Percentiles rank a stretch among this genome's conserved stretches.
Evolutionary conservation across 2,797 vertebrate species (phyloP).

Genomic region (Pogoniulus pusillus): DNA sequence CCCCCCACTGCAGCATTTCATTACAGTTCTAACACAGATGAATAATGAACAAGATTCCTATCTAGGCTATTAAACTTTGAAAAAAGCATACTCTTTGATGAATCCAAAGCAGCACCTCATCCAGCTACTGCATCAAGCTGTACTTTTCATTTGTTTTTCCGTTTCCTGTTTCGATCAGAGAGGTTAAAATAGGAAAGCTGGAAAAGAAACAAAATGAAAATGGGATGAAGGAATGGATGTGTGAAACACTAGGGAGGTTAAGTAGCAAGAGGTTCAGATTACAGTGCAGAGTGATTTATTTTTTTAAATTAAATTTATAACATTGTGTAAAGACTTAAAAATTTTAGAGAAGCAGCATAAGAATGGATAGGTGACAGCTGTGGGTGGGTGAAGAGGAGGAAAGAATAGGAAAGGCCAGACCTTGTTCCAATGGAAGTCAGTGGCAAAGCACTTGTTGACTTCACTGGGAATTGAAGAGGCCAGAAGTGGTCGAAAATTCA

Average conservation of each 20-base stretch:
- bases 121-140: constrained; percentile 49
- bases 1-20: constrained; percentile 18
- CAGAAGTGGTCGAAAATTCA: constrained; percentile 27
- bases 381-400: constrained; percentile 40
- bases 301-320: constrained; percentile 36
- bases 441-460: not conserved
- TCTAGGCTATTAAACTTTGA: constrained; percentile 53
- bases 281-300: not conserved
- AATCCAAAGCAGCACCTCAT: constrained; percentile 34
- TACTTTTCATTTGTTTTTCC: constrained; percentile 31
- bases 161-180: constrained; percentile 37
- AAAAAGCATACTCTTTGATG: constrained; percentile 24
- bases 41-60: constrained; percentile 57
- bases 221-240: constrained; percentile 54
- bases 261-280: constrained; percentile 53
- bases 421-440: constrained; percentile 11
- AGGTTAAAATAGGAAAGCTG: constrained; percentile 47
- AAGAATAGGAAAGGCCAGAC: constrained; percentile 17
- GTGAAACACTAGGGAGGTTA: constrained; percentile 47
- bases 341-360: constrained; percentile 47
- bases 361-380: constrained; percentile 65
- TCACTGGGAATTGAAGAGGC: not conserved
- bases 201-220: constrained; percentile 43
- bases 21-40: constrained; percentile 39
- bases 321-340: constrained; percentile 56